Percentiles rank a stretch among this genome's conserved stretches.
Conservation (phyloP, 2,888 invertebrate species). For the Epistrophe grossulariae region DNA sequence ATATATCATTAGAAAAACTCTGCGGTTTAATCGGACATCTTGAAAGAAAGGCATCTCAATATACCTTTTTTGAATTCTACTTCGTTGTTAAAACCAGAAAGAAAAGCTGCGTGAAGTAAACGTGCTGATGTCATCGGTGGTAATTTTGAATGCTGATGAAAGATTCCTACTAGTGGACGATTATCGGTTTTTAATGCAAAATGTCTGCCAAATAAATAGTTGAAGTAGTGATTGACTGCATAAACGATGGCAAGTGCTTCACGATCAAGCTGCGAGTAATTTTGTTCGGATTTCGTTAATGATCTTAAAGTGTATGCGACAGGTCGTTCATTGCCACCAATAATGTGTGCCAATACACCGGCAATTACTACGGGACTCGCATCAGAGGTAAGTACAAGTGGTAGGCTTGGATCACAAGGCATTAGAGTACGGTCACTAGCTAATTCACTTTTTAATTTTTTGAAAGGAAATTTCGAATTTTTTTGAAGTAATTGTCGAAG, state of each 20-base stretch:
- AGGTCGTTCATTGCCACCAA: neutral
- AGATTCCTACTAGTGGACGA: neutral
- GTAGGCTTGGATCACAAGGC: neutral
- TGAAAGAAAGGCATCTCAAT: conserved; percentile 4
- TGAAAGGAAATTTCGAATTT: conserved; percentile 6
- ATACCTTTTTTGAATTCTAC: neutral
- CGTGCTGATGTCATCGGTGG: neutral
- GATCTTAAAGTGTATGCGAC: neutral
- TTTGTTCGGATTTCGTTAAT: neutral
- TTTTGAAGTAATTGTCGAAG: conserved; percentile 2
- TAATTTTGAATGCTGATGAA: conserved; percentile 1
- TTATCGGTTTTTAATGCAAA: neutral
- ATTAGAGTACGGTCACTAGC: neutral
- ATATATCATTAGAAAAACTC: neutral
- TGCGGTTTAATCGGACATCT: neutral
- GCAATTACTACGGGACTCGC: conserved; percentile 1
- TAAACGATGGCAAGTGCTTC: no score
- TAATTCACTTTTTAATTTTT: neutral
- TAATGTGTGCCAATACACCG: neutral
- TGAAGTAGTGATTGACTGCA: neutral
- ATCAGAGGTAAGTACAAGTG: neutral
- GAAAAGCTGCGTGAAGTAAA: neutral
- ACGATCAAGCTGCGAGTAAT: no score
- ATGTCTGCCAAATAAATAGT: neutral
- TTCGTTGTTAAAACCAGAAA: conserved; percentile 1